These are phyloP conservation scores for Callocephalon fimbriatum DNA, from an alignment of 2,113 vertebrate species.

Conservation along the genomic window DNA sequence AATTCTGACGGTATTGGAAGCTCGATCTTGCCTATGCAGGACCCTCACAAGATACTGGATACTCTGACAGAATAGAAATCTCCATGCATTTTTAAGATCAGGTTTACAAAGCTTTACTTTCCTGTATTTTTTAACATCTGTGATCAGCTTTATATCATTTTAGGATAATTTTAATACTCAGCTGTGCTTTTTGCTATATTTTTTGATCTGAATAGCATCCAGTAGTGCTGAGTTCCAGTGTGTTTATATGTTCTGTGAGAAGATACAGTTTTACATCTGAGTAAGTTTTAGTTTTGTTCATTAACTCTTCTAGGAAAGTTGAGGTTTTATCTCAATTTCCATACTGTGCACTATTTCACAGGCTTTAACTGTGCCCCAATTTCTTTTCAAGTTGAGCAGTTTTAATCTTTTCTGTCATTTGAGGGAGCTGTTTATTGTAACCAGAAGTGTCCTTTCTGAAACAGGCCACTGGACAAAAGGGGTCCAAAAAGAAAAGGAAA, in stretches of 20 bases:
- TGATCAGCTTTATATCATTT: not conserved
- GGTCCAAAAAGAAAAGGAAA: not conserved
- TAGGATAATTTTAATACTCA: not conserved
- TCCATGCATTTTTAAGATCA: not conserved
- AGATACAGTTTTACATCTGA: not conserved
- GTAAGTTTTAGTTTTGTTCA: not conserved
- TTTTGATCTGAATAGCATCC: not conserved
- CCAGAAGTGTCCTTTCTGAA: not conserved
- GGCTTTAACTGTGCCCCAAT: not conserved
- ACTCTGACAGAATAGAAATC: not conserved
- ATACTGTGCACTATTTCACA: not conserved
- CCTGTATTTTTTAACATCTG: not conserved
- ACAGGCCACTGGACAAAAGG: not conserved
- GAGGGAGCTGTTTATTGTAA: not conserved
- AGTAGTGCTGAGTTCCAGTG: not conserved
- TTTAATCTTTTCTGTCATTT: not conserved
- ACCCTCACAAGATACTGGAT: not conserved
- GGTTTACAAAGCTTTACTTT: not conserved
- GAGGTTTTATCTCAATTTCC: not conserved
- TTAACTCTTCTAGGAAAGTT: not conserved
- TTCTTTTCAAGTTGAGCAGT: not conserved
- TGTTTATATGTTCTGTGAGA: not conserved
- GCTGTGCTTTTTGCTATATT: not conserved
- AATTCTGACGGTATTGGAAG: not conserved
- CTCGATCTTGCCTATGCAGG: not conserved